Base-by-base conservation (phyloP, 2,888 invertebrate genomes). In the Dryobota labecula region DNA sequence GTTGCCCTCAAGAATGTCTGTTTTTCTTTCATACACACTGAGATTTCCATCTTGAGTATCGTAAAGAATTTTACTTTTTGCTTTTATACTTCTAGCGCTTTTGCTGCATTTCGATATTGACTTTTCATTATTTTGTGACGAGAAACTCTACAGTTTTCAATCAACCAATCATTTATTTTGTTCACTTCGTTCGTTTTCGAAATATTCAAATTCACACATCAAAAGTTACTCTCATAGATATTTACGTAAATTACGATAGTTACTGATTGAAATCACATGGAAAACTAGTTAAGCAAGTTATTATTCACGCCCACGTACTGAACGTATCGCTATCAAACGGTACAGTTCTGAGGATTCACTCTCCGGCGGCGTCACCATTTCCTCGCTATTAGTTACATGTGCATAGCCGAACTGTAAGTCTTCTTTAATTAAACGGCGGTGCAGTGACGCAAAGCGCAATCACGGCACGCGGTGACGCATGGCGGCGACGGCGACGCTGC, bases 41-140 rank as follows among this genome's bases (percentile, higher is more conserved):
- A 92, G 95, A 95, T 95, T 95, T 93, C 90, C 93, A 95, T 95
- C 95, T 95, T 94, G 92, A 93, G 92, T 91, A 91, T 91, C 84
- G 76, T 82, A 84, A 92, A 90, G 86, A 90, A 88, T 90, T 90
- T 91, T 92, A 90, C 91, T 85, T 87, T 84, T 79, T 76, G 78
- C 83, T 84, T 80, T 85, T 67, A 56, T 51, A n/a, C 24, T 75
- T 63, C 76, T 71, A 80, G 78, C 45, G 66, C 11, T 64, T 33
- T 63, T 38, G 53, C 62, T 68, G 63, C 53, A 54, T 53, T 75
- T 76, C 41, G 30, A 80, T 67, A 36, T 36, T 41, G 13, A 24
- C 30, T 43, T 49, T 56, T 27, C 27, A 68, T 56, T 68, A 76
- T 36, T 20, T 43, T 20, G 20, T 57, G 45, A 41, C 13, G 7